These are phyloP conservation scores for Pseudomyrmex pallidus DNA, from an alignment of 1,140 invertebrate species.

Conservation along the genomic window DNA sequence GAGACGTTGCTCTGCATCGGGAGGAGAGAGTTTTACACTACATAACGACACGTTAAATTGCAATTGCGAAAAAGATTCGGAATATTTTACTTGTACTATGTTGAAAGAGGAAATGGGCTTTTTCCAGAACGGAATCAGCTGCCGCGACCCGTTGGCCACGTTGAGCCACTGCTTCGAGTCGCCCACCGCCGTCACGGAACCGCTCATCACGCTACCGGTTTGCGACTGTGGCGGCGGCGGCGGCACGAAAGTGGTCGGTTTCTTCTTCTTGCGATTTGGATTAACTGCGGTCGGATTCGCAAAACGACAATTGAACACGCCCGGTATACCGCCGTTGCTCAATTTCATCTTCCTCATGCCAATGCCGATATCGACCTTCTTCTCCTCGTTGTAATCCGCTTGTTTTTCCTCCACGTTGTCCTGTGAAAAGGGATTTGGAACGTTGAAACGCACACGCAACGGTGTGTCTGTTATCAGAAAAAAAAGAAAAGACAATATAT, in stretches of 20 bases:
- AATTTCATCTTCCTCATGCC: slow-evolving; percentile 80
- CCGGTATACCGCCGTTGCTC: slow-evolving; percentile 89
- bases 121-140: slow-evolving; percentile 92
- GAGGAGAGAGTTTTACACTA: slow-evolving; percentile 42
- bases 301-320: slow-evolving; percentile 95
- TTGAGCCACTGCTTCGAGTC: slow-evolving; percentile 80
- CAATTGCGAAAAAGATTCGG: not conserved
- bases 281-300: slow-evolving; percentile 88
- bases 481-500: not conserved
- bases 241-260: slow-evolving; percentile 94
- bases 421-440: slow-evolving; percentile 70
- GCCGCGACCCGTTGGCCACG: slow-evolving; percentile 75
- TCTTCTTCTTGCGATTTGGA: slow-evolving; percentile 94
- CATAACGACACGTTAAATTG: not conserved
- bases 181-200: slow-evolving; percentile 67
- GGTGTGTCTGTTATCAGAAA: not conserved
- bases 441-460: not conserved
- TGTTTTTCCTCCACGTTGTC: slow-evolving; percentile 80
- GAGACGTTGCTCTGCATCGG: slow-evolving; percentile 86
- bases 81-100: slow-evolving; percentile 79
- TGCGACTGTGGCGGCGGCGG: slow-evolving; percentile 87
- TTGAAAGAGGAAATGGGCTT: slow-evolving; percentile 87
- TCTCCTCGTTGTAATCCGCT: slow-evolving; percentile 76
- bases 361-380: slow-evolving; percentile 76
- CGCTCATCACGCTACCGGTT: slow-evolving; percentile 65